Evolutionary conservation across 1,140 invertebrate genomes (phyloP), one percentile per base, ranked within the genome.

Genomic region (Caerostris darwini): DNA sequence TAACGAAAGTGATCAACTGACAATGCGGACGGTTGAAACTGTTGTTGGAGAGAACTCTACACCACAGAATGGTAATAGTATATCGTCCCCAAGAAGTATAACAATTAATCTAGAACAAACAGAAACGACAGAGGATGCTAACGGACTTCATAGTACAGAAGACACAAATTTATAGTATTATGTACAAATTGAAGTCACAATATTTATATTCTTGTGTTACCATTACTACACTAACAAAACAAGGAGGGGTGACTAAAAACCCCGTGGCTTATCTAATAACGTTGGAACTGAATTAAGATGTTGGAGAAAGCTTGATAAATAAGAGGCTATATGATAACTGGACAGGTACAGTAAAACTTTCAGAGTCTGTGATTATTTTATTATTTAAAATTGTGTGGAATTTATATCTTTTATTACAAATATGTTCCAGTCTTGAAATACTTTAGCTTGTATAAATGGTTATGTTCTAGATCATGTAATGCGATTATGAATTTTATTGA

Each of bases 111-210:
- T 93, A 86, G 92, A 93, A 87, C 92, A 93, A 93, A 93, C 61
- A 59, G 92, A 93, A 50, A 50, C 64, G 54, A 93, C 7, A 10
- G n/a, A 17, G 67, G 82, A 93, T 92, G 88, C 61, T 85, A 93
- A 71, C 71, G 67, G 56, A 87, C 59, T 87, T 71, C 67, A 87
- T 92, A 58, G 90, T 61, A 94, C 92, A 61, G 92, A 88, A 61
- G 92, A 94, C 85, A 94, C 92, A 59, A 57, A 89, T 89, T 94
- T 94, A 94, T 94, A 94, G 92, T 94, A 94, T 82, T 89, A 93
- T 87, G 83, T 85, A 93, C 92, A 86, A 77, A 92, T 7, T 50
- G 56, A 77, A 61, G n/a, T 69, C 19, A 71, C 34, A 59, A 85
- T 85, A 81, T 82, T 94, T 89, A 77, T 94, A 67, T 61, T 94